A percentile compares a stretch with the other conserved stretches of the same genome.
Evolutionary conservation across 2,113 vertebrate genomes (phyloP).

Genomic region (Dipodomys spectabilis): DNA sequence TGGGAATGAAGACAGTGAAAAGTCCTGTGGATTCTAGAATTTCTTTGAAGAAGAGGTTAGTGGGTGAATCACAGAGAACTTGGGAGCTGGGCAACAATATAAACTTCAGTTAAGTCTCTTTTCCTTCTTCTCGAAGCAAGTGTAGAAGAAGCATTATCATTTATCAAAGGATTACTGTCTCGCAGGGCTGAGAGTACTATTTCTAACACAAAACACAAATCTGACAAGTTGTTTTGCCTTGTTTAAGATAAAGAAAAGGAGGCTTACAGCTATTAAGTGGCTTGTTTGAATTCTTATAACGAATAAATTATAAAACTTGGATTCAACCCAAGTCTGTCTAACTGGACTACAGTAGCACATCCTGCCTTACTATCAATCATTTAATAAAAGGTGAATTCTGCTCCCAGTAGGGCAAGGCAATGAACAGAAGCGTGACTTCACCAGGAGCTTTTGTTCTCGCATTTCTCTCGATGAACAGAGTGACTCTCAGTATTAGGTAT

Average conservation of each 20-base stretch:
- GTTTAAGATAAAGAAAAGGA: conserved; percentile 31
- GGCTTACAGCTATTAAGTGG: conserved; percentile 1
- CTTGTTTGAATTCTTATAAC: conserved; percentile 31
- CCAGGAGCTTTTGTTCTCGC: background rate
- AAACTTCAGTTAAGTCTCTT: background rate
- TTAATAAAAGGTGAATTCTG: background rate
- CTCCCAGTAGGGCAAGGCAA: background rate
- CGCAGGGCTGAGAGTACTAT: background rate
- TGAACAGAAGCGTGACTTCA: background rate
- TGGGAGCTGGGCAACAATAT: background rate
- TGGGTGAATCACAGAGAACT: background rate
- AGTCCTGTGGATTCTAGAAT: background rate
- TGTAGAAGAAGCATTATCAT: background rate
- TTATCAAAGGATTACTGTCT: background rate
- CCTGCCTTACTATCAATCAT: background rate
- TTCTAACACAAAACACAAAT: conserved; percentile 4
- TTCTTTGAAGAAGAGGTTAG: accelerated
- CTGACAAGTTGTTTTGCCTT: background rate
- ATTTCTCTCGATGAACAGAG: background rate
- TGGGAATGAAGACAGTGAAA: background rate
- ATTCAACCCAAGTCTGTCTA: background rate
- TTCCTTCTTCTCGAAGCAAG: background rate
- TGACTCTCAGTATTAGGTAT: background rate
- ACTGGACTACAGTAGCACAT: background rate
- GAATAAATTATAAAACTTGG: background rate